Base-by-base conservation (phyloP, 2,888 invertebrate species). In the Trissolcus brochymenae region DNA sequence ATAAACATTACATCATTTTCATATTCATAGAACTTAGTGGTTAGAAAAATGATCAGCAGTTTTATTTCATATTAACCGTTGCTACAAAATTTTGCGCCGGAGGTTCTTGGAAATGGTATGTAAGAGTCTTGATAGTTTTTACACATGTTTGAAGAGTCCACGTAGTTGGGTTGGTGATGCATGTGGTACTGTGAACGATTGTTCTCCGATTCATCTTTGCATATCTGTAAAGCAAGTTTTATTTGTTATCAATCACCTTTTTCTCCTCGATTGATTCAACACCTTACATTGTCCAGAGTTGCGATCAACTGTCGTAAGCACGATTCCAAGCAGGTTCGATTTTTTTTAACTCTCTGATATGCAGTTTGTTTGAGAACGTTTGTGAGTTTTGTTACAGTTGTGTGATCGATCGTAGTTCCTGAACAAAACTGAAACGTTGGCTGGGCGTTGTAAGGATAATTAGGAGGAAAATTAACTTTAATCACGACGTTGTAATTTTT, bases 41-140 rank as follows among this genome's bases (percentile, higher is more conserved):
- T 14, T 3, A 1, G 3, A 14, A 46, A 46, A 14, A 14, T 46
- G 9, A 35, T 35, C 2, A 11, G 0, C 6, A 35, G 14, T 1
- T 11, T 46, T 16, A n/a, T 46, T 6, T 46, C 4, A 14, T 43
- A 53, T 13, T 35, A 72, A 91, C 96, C 96, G 19, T 95, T 95
- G 25, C 95, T 95, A 89, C 96, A 96, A 91, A 98, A 98, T 83
- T 95, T 94, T 0, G 97, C 98, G 0, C 98, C 98, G 9, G 96
- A 97, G 0, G 98, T 98, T 64, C 96, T 91, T 0, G 98, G 98
- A 89, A 97, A 98, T 0, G 98, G 98, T 81, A 98, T 95, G 86
- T 95, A 95, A 6, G 95, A 93, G 85, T 96, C 96, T 40, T 92
- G 88, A 81, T 87, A 88, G 82, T 87, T 88, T 4, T 86, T 81